Evolutionary conservation across 2,888 invertebrate genomes (phyloP), one percentile per base, ranked within the genome.

Genomic region (Phlogophora meticulosa): DNA sequence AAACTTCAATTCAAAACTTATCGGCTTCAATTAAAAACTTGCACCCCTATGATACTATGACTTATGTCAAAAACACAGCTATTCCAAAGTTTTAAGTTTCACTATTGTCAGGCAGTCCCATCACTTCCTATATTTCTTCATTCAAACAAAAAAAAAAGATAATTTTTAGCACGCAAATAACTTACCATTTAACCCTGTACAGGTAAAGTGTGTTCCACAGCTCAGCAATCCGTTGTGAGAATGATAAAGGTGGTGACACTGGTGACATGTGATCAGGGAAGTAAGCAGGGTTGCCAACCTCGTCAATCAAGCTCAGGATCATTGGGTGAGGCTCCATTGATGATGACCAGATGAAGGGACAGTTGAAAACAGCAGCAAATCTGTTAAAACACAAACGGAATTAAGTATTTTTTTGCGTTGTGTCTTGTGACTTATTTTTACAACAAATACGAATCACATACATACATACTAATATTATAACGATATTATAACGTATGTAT

Each of bases 241-340:
- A 89, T 0, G 75, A 76, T n/a, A 88, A 71, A 0, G 90, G 90
- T 7, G 85, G 82, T 7, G 74, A 57, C 0, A 76, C 7, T 0
- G 51, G 32, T 0, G 83, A 67, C 62, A 83, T 60, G 4, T 84
- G 80, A 24, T 86, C 87, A 0, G 87, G 75, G 0, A 81, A 83
- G 61, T 92, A 92, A 2, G 92, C 86, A 0, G 93, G 91, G 52
- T 92, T 93, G 0, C 85, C 79, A 2, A 74, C 51, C 10, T 87
- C 90, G 20, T 90, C 90, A 13, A 90, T 84, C 20, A 90, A 66
- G 1, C 75, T 71, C 4, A 89, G 56, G 0, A 89, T 73, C 61
- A 79, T 67, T 1, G 75, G 64, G 57, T 90, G 87, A 2, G 87
- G 85, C 28, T 90, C 90, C 63, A 87, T 69, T 0, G 89, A 86